Base-by-base conservation (phyloP, 2,797 vertebrate genomes). In the Xiphophorus birchmanni region DNA sequence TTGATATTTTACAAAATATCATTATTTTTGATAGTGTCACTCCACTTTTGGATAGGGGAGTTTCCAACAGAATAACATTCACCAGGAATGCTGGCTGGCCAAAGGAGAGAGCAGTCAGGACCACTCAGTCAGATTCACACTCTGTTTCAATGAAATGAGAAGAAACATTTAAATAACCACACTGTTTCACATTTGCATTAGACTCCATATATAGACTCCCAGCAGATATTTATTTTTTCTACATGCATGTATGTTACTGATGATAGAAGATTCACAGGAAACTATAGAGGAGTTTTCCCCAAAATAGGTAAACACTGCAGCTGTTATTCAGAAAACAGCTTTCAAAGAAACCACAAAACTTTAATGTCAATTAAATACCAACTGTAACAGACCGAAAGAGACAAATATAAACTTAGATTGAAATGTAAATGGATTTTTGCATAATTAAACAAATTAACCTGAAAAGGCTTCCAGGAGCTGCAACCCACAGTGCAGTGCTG, bases 271-370 rank as follows among this genome's bases (percentile, higher is more conserved):
- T 45, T 72, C 40, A 45, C 69, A 72, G 26, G 69, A 45, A 45
- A 45, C 23, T 71, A 26, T 12, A 23, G 18, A 40, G 32, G 17
- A 17, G 11, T 72, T 45, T 26, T 8, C 21, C 11, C 12, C 23
- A 2, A 5, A 17, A 60, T 29, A 45, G 21, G 9, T 26, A 69
- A 69, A 23, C 23, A 11, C 37, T 40, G 42, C n/a, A 15, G 12
- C 40, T 45, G 69, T 67, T 67, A 45, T 7, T n/a, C 26, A 45
- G 42, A 72, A 65, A 72, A 29, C 40, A 8, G 26, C 69, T 72
- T 72, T 72, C 26, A 45, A 72, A 72, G 26, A 72, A 72, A 72
- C 40, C 69, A 44, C 69, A n/a, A 32, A 15, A 72, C 69, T 44
- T 44, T 40, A 69, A 69, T n/a, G 23, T 44, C 69, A 71, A 42